Conservation (phyloP, 1,140 invertebrate species). For the Grapholita molesta region DNA sequence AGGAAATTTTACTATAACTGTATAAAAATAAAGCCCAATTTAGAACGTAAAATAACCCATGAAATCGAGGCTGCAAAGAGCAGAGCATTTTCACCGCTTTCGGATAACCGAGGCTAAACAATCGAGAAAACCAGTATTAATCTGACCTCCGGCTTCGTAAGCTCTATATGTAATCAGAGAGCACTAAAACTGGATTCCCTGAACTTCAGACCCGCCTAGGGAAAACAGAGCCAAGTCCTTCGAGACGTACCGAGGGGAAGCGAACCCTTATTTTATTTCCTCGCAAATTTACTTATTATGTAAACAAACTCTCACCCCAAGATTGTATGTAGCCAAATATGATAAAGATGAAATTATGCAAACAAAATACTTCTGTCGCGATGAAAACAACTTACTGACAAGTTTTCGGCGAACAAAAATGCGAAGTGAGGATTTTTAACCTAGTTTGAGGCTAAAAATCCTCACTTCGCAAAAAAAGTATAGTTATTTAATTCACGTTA, state of each 20-base stretch:
- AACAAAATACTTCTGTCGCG: slow-evolving; percentile 8
- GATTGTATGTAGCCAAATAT: slow-evolving; percentile 7
- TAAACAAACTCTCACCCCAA: background rate
- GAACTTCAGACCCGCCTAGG: background rate
- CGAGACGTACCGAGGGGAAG: background rate
- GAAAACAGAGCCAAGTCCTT: background rate
- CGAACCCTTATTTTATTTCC: slow-evolving; percentile 12
- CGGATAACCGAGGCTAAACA: background rate
- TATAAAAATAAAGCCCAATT: background rate
- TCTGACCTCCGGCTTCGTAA: background rate
- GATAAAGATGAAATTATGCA: slow-evolving; percentile 12
- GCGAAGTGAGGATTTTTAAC: background rate
- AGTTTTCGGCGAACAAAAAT: background rate
- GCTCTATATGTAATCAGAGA: background rate
- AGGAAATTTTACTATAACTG: background rate
- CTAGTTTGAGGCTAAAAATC: background rate
- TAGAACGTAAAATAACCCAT: background rate
- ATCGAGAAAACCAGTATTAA: background rate
- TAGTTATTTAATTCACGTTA: no score
- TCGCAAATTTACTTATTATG: slow-evolving; percentile 14
- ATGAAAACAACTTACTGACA: background rate
- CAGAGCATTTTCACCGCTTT: background rate
- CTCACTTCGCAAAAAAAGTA: no score
- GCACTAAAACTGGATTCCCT: background rate
- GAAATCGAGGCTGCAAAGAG: background rate